Evolutionary conservation across 1,140 invertebrate genomes (phyloP), one percentile per base, ranked within the genome.

Genomic region (Aphelinus atriplicis): DNA sequence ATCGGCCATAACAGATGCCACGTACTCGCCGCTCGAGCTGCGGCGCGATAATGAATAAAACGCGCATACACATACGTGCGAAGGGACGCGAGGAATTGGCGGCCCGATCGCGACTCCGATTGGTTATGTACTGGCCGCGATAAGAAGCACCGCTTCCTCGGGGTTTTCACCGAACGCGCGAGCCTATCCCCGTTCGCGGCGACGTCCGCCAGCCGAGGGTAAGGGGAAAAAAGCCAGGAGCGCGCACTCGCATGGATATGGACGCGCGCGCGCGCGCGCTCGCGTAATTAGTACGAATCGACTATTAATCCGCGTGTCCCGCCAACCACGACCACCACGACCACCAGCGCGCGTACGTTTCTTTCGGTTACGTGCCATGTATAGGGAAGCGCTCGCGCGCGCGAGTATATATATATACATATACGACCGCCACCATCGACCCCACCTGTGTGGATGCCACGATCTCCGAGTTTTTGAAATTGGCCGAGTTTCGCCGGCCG

Each of bases 271-370:
- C n/a, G n/a, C n/a, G 26, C 26, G 26, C 26, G 26, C 26, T 26
- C 78, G 83, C 74, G 81, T 83, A 85, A 85, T 85, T 85, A 85
- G 82, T 83, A 84, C 78, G 78, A 81, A 84, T 85, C 82, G 80
- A 81, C 81, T 84, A 83, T 84, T 83, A 84, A 83, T 85, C 79
- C 78, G 80, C 9, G 63, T 66, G 56, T 66, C 55, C 51, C 64
- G 63, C 56, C 64, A 57, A 81, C 79, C 26, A 26, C 26, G 26
- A 26, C 26, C 26, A 26, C 26, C 78, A 71, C 70, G 71, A 69
- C 73, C 77, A 77, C 68, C 77, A 61, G 78, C 26, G 77, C 66
- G 66, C 73, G 78, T 66, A 70, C 75, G 66, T 81, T 82, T 83
- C 80, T 83, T 82, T 82, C 75, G 75, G 76, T 68, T 75, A 6